These are phyloP conservation scores for Coelopa frigida DNA, from an alignment of 1,140 invertebrate species.

Conservation along the genomic window DNA sequence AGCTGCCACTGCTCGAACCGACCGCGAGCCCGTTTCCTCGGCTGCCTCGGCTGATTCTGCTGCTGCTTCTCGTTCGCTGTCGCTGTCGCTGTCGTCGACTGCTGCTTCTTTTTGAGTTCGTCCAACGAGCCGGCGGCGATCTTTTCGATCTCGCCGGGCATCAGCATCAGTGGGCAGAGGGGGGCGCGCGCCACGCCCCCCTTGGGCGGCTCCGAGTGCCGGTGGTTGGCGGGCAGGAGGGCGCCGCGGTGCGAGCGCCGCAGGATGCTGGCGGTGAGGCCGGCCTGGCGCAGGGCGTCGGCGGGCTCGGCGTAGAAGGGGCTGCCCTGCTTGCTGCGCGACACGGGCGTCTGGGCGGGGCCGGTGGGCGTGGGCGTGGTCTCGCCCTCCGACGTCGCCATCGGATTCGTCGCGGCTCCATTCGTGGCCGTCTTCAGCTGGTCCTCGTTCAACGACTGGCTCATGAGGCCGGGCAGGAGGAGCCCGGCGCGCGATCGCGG, in stretches of 20 bases:
- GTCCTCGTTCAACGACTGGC: conserved; percentile 24
- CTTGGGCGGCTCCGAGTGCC: conserved; percentile 53
- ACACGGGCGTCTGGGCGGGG: conserved; percentile 27
- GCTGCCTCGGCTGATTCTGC: conserved; percentile 19
- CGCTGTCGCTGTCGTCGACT: conserved; percentile 15
- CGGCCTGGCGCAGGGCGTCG: conserved; percentile 61
- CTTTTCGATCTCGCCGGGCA: conserved; percentile 36
- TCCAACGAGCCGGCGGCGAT: conserved; percentile 35
- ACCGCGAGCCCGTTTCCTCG: conserved; percentile 32
- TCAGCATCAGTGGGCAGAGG: conserved; percentile 19
- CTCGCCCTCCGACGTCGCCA: conserved; percentile 16
- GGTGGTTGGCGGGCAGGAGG: conserved; percentile 44
- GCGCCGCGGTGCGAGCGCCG: conserved; percentile 33
- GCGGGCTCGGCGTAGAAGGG: conserved; percentile 90
- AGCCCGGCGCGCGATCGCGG: conserved; percentile 34
- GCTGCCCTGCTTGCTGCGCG: conserved; percentile 55
- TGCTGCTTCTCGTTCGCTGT: conserved; percentile 19
- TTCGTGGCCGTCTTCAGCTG: conserved; percentile 13
- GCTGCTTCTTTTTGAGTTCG: conserved; percentile 40
- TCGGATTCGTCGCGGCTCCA: too few relatives aligned
- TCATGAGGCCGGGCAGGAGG: conserved; percentile 30
- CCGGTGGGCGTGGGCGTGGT: conserved; percentile 40
- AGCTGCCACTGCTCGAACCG: conserved; percentile 65
- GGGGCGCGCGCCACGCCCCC: conserved; percentile 21
- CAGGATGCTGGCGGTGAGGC: conserved; percentile 45